A percentile compares a stretch with the other conserved stretches of the same genome.
These are phyloP conservation scores for Diorhabda sublineata DNA, from an alignment of 1,140 invertebrate species.

Conservation along the genomic window DNA sequence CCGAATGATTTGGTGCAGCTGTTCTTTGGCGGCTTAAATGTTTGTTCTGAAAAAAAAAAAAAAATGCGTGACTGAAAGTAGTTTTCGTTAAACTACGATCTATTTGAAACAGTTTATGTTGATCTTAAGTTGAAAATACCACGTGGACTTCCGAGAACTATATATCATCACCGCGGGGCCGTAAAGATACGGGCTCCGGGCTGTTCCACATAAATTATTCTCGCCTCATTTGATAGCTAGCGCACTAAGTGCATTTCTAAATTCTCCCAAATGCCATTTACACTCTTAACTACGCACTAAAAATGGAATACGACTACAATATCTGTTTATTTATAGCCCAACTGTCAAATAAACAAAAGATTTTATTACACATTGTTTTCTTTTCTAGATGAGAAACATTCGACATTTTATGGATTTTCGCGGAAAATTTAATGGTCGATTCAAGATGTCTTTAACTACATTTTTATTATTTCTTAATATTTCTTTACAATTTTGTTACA, in stretches of 20 bases:
- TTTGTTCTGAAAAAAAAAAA: slow-evolving; percentile 25
- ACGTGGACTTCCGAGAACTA: slow-evolving; percentile 34
- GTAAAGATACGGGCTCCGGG: slow-evolving; percentile 35
- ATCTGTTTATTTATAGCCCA: slow-evolving; percentile 17
- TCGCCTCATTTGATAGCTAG: slow-evolving; percentile 31
- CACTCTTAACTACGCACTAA: slow-evolving; percentile 27
- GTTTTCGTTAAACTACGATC: slow-evolving; percentile 27
- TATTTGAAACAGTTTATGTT: slow-evolving; percentile 30
- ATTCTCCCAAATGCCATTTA: slow-evolving; percentile 30
- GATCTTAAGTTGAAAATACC: slow-evolving; percentile 33
- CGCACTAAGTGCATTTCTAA: slow-evolving; percentile 33
- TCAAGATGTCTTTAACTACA: neutral
- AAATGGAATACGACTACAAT: slow-evolving; percentile 26
- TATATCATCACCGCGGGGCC: slow-evolving; percentile 25
- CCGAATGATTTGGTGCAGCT: slow-evolving; percentile 29
- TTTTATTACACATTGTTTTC: slow-evolving; percentile 19
- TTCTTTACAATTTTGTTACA: no score
- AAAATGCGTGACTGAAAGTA: slow-evolving; percentile 30
- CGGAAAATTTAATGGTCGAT: neutral
- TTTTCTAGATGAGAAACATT: slow-evolving; percentile 3
- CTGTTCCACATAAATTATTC: slow-evolving; percentile 34
- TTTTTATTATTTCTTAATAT: no score
- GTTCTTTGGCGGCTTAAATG: slow-evolving; percentile 27
- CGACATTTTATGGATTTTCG: slow-evolving; percentile 1
- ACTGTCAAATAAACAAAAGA: slow-evolving; percentile 15